Evolutionary conservation across 2,888 invertebrate genomes (phyloP), one percentile per base, ranked within the genome.

Genomic region (Agrochola circellaris): DNA sequence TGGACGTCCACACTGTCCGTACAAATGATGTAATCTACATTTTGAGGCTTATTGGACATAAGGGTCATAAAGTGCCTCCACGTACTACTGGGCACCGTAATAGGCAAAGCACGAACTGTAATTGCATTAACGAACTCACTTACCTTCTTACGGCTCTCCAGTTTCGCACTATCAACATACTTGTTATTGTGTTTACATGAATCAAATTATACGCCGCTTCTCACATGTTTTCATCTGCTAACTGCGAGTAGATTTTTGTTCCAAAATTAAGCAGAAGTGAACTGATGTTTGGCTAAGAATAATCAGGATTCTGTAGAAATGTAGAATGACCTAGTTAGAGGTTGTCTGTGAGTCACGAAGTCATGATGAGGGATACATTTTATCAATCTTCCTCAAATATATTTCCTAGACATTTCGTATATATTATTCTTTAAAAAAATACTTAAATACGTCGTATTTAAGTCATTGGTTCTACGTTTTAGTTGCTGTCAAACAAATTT

Each of bases 91-190:
- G 90, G 56, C 88, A 90, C 95, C 94, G 85, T 95, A 95, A 94
- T 94, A 94, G 94, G 94, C 89, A 92, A 92, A 91, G 91, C 95
- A 95, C 94, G 95, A 95, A 90, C 90, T 91, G 91, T 92, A 90
- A 88, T 91, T 92, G 90, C 91, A 90, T 84, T 84, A 81, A 86
- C 79, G 91, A 93, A 91, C 91, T 91, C 88, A 93, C 93, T 93
- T 93, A 92, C 92, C 88, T 90, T 85, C 85, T 89, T 90, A 90
- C 88, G 79, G 88, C 90, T 93, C 92, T 92, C 93, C 88, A 93
- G 92, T 90, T 92, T 93, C 89, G 89, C 90, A 86, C 90, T 83
- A 88, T 83, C 87, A 80, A 82, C 68, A 72, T 73, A 56, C 77
- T 82, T 78, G 75, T 84, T 84, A 87, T 75, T 88, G 48, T 87